A percentile compares a stretch with the other conserved stretches of the same genome.
Evolutionary conservation across 2,113 vertebrate species (phyloP).

Genomic region (Myotis brandtii): DNA sequence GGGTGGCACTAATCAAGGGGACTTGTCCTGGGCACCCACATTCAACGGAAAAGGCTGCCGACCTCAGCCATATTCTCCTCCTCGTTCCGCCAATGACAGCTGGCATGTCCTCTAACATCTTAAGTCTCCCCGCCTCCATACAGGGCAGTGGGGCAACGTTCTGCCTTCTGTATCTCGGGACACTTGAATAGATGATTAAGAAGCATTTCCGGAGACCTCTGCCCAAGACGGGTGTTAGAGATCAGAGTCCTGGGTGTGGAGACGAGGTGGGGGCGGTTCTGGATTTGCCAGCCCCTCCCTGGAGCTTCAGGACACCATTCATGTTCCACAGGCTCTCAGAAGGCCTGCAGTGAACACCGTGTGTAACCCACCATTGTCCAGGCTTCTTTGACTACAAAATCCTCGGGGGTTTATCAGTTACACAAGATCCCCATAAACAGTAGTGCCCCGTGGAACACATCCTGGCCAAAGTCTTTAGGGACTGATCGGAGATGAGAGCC

Average conservation of each 20-base stretch:
- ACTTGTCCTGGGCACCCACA: neutral
- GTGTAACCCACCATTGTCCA: neutral
- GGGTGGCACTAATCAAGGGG: too few species aligned
- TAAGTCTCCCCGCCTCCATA: neutral
- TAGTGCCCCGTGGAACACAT: neutral
- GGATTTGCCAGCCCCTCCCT: neutral
- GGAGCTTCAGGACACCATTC: neutral
- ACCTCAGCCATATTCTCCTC: neutral
- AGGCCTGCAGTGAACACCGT: neutral
- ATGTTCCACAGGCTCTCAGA: neutral
- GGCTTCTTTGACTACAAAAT: neutral
- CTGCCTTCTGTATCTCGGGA: neutral
- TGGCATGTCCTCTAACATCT: neutral
- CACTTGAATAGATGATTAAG: neutral
- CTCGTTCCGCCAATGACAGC: neutral
- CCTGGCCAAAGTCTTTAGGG: neutral
- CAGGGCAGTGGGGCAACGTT: accelerated
- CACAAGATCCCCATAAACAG: neutral
- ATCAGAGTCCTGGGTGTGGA: neutral
- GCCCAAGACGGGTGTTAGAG: neutral
- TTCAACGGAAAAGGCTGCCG: neutral
- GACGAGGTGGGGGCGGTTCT: neutral
- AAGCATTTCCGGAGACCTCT: neutral
- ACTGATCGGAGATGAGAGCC: neutral
- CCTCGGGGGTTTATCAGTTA: neutral